Base-by-base conservation (phyloP, 1,140 invertebrate genomes). In the Plodia interpunctella region DNA sequence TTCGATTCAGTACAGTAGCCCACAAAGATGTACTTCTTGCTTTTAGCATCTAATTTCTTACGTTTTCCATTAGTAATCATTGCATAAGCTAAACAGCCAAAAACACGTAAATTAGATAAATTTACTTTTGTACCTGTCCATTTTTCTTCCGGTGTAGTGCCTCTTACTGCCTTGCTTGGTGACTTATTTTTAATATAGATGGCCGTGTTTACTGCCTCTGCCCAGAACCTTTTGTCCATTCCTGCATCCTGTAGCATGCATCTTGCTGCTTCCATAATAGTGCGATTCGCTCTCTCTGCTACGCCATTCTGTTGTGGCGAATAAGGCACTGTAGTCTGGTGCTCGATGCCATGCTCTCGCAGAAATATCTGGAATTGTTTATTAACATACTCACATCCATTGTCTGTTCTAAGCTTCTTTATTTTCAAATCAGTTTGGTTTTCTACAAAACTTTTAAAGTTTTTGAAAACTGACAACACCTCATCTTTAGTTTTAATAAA, bases 261-360 rank as follows among this genome's bases (percentile, higher is more conserved):
- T 21, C 66, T 35, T 4, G 68, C 61, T 49, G 58, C 61, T 62
- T 74, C 71, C 1, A 68, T 19, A 10, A 74, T 35, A 10, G 65
- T 75, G 17, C 67, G 53, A 51, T 68, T 75, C 2, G 56, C 52
- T 5, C 62, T 57, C 62, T 90, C 86, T 52, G 72, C 63, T 10
- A 76, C 60, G n/a, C 82, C 85, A 74, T 91, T 91, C 63, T 88
- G 82, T 55, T 90, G 59, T 28, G 87, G 86, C 6, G 76, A 78
- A 54, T 90, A 84, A 1, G 67, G 32, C 0, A 76, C 72, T 8
- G 86, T 85, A 6, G 49, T 65, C 60, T 87, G 73, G 62, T 86
- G 83, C 49, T 57, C 49, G 25, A 88, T 87, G 4, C 82, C 86
- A 52, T 56, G 20, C 15, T 68, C 30, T 28, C 54, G 38, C 38